Base-by-base conservation (phyloP, 2,113 vertebrate genomes). In the Suncus etruscus region DNA sequence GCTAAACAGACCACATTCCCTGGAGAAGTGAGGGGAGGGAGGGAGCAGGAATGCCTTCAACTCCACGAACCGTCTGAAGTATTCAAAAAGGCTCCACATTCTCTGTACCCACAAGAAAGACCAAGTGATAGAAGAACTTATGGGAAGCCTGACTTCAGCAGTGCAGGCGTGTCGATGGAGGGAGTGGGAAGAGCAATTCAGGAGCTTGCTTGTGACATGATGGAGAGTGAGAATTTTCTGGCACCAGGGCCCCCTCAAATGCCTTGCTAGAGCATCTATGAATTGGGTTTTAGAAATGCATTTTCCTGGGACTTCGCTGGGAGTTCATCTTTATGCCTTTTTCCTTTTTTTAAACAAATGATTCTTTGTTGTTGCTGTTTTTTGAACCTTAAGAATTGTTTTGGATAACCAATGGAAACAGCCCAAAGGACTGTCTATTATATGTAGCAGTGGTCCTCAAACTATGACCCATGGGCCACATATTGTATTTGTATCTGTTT, bases 21-120 rank as follows among this genome's bases (percentile, higher is more conserved):
- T 22, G 15, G 86, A 90, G 86, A 91, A 94, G 14, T 70, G 63
- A 45, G 45, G 75, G 27, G 2, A 51, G 1, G 0, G 29, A 69
- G 70, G 83, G 86, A 83, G 72, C 78, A 79, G 81, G 90, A 91
- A 87, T 93, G 92, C 91, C 92, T 95, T 94, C 69, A 94, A 95
- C 93, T 97, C 96, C 54, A 12, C 11, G 54, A 12, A 14, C 9
- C 11, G 10, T 12, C 54, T 54, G 54, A 96, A 95, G 96, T 92
- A 97, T 95, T 95, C 92, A 91, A 95, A 93, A 85, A 94, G 89
- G 47, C 66, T 93, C 74, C 11, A 68, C 90, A 95, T 96, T 82
- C 94, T 95, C 94, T 90, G 65, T 92, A 95, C 94, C 93, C 92
- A 89, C 96, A 93, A 97, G 91, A 96, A 96, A 96, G 93, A 86